Conservation (phyloP, 2,113 vertebrate species). For the Rhinogobius similis region DNA sequence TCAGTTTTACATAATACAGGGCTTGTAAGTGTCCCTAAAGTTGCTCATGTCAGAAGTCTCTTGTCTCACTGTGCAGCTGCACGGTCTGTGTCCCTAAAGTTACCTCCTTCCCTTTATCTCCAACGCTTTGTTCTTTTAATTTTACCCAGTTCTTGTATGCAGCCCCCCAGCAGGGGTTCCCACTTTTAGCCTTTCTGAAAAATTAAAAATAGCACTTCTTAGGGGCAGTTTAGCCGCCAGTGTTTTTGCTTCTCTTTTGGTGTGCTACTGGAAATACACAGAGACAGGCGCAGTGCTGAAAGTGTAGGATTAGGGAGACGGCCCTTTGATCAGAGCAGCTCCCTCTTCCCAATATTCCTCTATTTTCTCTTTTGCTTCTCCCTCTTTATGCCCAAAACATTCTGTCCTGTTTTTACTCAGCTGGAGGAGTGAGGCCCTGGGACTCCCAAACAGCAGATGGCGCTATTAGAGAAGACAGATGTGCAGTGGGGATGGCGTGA, state of each 20-base stretch:
- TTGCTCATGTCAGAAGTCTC: slow-evolving; percentile 9
- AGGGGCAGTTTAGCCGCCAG: slow-evolving; percentile 76
- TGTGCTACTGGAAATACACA: slow-evolving; percentile 69
- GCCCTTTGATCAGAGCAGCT: slow-evolving; percentile 76
- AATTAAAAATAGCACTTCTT: slow-evolving; percentile 80
- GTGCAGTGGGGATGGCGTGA: slow-evolving; percentile 45
- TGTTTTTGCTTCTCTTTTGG: slow-evolving; percentile 67
- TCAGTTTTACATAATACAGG: background rate
- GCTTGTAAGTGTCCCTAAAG: background rate
- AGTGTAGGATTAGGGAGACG: slow-evolving; percentile 75
- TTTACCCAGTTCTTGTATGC: slow-evolving; percentile 52
- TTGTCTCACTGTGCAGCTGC: slow-evolving; percentile 8
- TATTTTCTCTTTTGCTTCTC: slow-evolving; percentile 16
- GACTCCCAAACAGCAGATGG: slow-evolving; percentile 75
- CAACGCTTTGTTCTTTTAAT: slow-evolving; percentile 63
- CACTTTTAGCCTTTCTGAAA: slow-evolving; percentile 62
- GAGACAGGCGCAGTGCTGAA: slow-evolving; percentile 77
- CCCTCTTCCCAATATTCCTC: slow-evolving; percentile 32
- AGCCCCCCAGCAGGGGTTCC: slow-evolving; percentile 59
- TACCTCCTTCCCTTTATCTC: slow-evolving; percentile 41
- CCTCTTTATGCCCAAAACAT: slow-evolving; percentile 9
- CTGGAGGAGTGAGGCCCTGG: slow-evolving; percentile 40
- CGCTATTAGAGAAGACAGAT: slow-evolving; percentile 68
- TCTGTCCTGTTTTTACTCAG: slow-evolving; percentile 29
- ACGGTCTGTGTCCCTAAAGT: slow-evolving; percentile 33